These are phyloP conservation scores for Micoletzkya japonica DNA, from an alignment of 2,888 invertebrate genomes.

Conservation along the genomic window DNA sequence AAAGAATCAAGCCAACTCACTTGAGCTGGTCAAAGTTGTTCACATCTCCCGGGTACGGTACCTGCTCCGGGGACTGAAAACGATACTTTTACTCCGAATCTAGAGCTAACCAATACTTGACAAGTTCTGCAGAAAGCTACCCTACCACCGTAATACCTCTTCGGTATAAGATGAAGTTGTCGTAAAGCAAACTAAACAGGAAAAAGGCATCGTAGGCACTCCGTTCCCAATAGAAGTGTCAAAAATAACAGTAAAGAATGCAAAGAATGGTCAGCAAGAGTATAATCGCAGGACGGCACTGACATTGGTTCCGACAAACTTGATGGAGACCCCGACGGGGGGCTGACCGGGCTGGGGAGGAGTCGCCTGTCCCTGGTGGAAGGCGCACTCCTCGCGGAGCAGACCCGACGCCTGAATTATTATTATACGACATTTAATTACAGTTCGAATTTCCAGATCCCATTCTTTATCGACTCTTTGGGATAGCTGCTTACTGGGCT, in stretches of 20 bases:
- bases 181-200: too few relatives aligned
- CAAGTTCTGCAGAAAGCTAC: not conserved
- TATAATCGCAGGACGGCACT: not conserved
- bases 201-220: too few relatives aligned
- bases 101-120: not conserved
- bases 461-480: too few relatives aligned
- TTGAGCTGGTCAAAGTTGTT: constrained; percentile 45
- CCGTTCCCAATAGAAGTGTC: too few relatives aligned
- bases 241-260: not conserved
- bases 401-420: constrained; percentile 71
- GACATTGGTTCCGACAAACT: constrained; percentile 39
- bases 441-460: not conserved
- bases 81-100: not conserved
- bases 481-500: too few relatives aligned
- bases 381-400: constrained; percentile 91
- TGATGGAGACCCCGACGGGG: constrained; percentile 29
- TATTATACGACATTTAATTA: not conserved
- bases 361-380: constrained; percentile 72
- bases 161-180: too few relatives aligned
- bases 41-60: constrained; percentile 40
- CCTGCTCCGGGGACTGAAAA: constrained; percentile 15
- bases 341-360: constrained; percentile 76
- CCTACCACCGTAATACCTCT: not conserved
- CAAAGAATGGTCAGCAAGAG: not conserved
- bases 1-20: constrained; percentile 30